phyloP scores from a whole-genome alignment of 2,797 vertebrate genomes.

The Chrysocyon brachyurus region DNA sequence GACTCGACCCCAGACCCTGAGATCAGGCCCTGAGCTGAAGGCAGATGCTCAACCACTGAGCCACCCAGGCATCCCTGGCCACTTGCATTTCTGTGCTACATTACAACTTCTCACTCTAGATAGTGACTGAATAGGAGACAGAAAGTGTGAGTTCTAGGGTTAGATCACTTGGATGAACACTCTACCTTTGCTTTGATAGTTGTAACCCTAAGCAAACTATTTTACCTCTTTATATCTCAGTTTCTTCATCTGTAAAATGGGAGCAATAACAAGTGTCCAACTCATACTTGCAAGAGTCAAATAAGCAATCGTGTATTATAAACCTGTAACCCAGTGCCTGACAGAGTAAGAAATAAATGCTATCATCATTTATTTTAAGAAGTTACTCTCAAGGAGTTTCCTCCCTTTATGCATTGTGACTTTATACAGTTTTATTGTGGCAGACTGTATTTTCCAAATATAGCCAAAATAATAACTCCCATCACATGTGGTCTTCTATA shows the following conservation, averaged over 20 bases:
- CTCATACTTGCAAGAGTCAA: background rate
- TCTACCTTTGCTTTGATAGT: background rate
- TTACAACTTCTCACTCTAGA: background rate
- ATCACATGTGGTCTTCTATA: background rate
- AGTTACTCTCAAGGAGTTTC: background rate
- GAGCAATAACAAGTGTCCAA: background rate
- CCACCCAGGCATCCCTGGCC: no score
- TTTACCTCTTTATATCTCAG: background rate
- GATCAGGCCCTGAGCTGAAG: no score
- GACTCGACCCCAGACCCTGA: no score
- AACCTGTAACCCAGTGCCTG: background rate
- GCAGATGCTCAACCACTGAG: no score
- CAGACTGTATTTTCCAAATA: slow-evolving; percentile 28
- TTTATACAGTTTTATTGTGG: background rate
- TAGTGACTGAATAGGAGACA: background rate
- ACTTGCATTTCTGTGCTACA: background rate
- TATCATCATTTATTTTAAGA: background rate
- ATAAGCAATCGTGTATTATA: background rate
- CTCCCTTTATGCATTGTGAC: background rate
- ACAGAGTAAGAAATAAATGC: background rate
- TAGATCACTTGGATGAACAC: background rate
- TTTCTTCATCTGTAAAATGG: slow-evolving; percentile 50
- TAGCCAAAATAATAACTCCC: background rate
- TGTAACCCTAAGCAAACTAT: background rate
- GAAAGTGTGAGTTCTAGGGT: background rate